Percentiles rank a stretch among this genome's conserved stretches.
Evolutionary conservation across 2,888 invertebrate species (phyloP).

Genomic region (Idaea straminata): DNA sequence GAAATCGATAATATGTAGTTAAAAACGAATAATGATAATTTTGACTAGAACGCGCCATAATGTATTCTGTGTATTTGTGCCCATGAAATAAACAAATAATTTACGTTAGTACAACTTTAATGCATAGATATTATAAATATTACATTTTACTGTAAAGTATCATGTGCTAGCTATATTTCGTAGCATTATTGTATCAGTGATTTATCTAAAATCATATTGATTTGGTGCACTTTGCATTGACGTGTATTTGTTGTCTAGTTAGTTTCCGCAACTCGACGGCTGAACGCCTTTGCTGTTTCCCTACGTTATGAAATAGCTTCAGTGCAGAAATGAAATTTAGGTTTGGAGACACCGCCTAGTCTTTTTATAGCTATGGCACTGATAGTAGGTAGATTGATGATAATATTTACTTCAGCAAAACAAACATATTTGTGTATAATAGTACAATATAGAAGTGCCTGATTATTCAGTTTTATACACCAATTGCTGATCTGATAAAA

Average conservation of each 20-base stretch:
- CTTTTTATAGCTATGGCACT: too few species aligned
- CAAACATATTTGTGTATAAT: neutral
- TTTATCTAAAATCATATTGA: too few species aligned
- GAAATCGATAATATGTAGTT: constrained; percentile 71
- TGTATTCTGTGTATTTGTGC: neutral
- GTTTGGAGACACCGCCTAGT: too few species aligned
- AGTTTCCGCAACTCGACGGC: too few species aligned
- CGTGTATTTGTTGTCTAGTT: too few species aligned
- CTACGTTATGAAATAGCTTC: too few species aligned
- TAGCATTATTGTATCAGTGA: neutral
- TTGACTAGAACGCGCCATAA: constrained; percentile 4
- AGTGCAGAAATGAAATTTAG: too few species aligned
- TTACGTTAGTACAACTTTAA: neutral
- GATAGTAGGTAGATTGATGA: too few species aligned
- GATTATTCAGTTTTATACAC: neutral
- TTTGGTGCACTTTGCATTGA: too few species aligned
- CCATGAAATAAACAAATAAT: neutral
- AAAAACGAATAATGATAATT: constrained; percentile 26
- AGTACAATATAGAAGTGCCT: constrained; percentile 1
- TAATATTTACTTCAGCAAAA: neutral
- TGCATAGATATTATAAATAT: neutral
- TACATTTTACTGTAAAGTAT: neutral
- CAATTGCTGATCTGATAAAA: neutral
- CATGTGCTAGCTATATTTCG: neutral
- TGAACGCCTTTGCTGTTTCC: too few species aligned